Percentiles rank a stretch among this genome's conserved stretches.
These are phyloP conservation scores for Centropus unirufus DNA, from an alignment of 2,113 vertebrate species.

Conservation along the genomic window DNA sequence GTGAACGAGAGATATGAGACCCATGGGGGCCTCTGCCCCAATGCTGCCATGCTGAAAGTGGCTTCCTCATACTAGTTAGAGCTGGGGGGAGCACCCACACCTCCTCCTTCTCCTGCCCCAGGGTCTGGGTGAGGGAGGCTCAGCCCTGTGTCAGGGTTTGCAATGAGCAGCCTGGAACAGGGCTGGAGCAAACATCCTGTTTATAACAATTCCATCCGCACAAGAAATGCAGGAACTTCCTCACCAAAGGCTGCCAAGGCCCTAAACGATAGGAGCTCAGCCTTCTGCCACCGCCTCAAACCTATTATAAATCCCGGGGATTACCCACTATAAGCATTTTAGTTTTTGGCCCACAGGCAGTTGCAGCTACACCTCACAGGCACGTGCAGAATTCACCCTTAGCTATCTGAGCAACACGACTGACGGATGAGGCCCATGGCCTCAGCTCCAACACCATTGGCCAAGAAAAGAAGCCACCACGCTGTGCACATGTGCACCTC, in stretches of 20 bases:
- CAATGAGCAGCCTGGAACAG: background rate
- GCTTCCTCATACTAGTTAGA: background rate
- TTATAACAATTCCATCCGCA: background rate
- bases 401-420: background rate
- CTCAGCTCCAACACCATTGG: background rate
- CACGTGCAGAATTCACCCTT: background rate
- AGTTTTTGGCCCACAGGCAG: background rate
- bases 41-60: background rate
- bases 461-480: background rate
- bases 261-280: background rate
- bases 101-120: rapidly evolving
- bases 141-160: background rate
- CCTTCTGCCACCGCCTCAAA: background rate
- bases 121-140: background rate
- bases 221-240: constrained; percentile 6
- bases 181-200: constrained; percentile 43
- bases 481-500: background rate
- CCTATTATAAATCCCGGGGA: background rate
- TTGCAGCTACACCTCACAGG: rapidly evolving
- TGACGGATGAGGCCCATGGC: rapidly evolving
- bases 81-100: background rate
- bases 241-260: background rate
- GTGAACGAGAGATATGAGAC: background rate
- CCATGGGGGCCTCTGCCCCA: rapidly evolving
- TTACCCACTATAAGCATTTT: rapidly evolving